phyloP scores from a whole-genome alignment of 1,140 invertebrate genomes.

The Scaptomyza hsui region DNA sequence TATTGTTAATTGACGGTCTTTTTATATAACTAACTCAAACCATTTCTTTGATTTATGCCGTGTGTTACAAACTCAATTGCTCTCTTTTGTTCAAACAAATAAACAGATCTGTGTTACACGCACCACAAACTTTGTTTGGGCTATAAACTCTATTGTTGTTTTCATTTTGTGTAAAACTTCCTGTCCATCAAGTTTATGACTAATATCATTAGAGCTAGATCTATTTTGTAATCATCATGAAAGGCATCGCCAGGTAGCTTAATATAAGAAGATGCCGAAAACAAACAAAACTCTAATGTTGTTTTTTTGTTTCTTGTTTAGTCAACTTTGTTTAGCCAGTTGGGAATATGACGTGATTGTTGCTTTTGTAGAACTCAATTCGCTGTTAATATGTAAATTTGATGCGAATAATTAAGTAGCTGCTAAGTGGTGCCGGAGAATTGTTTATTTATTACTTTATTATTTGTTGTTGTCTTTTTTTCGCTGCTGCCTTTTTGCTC shows the following conservation, averaged over 20 bases:
- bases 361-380: slow-evolving; percentile 14
- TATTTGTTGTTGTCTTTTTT: slow-evolving; percentile 14
- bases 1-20: neutral
- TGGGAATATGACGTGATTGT: slow-evolving; percentile 37
- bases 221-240: slow-evolving; percentile 16
- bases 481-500: neutral
- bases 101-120: slow-evolving; percentile 47
- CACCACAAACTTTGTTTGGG: slow-evolving; percentile 36
- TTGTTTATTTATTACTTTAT: slow-evolving; percentile 39
- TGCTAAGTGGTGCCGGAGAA: slow-evolving; percentile 25
- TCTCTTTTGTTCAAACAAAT: slow-evolving; percentile 25
- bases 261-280: slow-evolving; percentile 1
- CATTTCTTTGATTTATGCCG: slow-evolving; percentile 22
- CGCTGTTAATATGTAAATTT: slow-evolving; percentile 53
- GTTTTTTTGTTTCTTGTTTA: neutral
- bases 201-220: slow-evolving; percentile 11
- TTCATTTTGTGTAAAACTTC: slow-evolving; percentile 18
- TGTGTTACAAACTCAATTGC: slow-evolving; percentile 9
- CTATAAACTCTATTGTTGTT: slow-evolving; percentile 1
- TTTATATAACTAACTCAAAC: neutral
- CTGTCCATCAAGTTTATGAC: slow-evolving; percentile 43
- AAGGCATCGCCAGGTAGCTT: neutral
- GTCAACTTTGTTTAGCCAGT: slow-evolving; percentile 3
- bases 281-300: neutral
- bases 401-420: slow-evolving; percentile 43